Conservation (phyloP, 1,140 invertebrate species). For the Arctopsyche grandis region DNA sequence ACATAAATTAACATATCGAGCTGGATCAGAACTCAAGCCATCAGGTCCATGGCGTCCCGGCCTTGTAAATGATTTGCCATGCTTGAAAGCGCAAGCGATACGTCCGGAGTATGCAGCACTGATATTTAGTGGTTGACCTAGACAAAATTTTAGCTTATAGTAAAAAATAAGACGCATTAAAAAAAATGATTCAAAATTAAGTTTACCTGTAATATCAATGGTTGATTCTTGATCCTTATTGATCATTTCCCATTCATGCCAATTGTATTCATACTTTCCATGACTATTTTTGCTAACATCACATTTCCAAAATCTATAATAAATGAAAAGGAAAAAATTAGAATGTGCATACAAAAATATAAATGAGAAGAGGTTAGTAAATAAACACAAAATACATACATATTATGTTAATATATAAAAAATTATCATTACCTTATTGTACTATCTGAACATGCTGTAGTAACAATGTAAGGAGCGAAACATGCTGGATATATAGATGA, state of each 20-base stretch:
- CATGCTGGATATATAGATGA: slow-evolving; percentile 98
- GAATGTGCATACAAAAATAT: background rate
- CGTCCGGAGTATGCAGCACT: slow-evolving; percentile 97
- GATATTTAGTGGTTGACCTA: slow-evolving; percentile 89
- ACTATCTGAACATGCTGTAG: slow-evolving; percentile 93
- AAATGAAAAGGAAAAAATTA: slow-evolving; percentile 47
- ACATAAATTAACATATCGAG: slow-evolving; percentile 90
- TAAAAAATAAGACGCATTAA: slow-evolving; percentile 5
- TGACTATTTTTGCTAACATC: slow-evolving; percentile 69
- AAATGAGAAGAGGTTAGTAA: background rate
- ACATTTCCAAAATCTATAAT: slow-evolving; percentile 82
- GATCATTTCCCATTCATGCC: slow-evolving; percentile 92
- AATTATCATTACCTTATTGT: slow-evolving; percentile 63
- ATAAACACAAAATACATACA: background rate
- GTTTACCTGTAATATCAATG: slow-evolving; percentile 83
- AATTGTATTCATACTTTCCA: slow-evolving; percentile 76
- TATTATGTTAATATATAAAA: slow-evolving; percentile 22
- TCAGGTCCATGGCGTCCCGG: slow-evolving; percentile 61
- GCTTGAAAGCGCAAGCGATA: slow-evolving; percentile 96
- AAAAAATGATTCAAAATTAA: slow-evolving; percentile 35
- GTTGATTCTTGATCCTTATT: slow-evolving; percentile 84
- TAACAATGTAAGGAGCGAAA: slow-evolving; percentile 94
- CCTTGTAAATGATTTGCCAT: slow-evolving; percentile 85
- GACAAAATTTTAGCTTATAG: slow-evolving; percentile 53
- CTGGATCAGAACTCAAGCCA: slow-evolving; percentile 68